Percentiles rank a stretch among this genome's conserved stretches.
Evolutionary conservation across 2,113 vertebrate genomes (phyloP).

Genomic region (Hyaena hyaena): DNA sequence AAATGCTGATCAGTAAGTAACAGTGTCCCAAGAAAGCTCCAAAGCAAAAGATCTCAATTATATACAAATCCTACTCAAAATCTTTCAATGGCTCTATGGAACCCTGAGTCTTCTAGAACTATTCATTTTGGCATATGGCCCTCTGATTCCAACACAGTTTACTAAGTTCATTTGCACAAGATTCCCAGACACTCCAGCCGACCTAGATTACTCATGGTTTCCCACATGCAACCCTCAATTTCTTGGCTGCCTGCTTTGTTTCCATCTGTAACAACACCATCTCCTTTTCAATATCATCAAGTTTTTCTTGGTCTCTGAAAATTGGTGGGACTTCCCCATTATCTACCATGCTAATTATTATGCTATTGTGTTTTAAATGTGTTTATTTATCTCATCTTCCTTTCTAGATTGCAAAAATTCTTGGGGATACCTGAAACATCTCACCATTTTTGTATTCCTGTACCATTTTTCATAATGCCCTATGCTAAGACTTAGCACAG

Average conservation of each 20-base stretch:
- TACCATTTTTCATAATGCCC: not conserved
- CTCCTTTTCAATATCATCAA: not conserved
- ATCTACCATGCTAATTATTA: not conserved
- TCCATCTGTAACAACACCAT: conserved; percentile 4
- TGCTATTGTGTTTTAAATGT: not conserved
- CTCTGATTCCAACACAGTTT: conserved; percentile 33
- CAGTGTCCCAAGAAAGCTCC: not conserved
- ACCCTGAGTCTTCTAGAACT: not conserved
- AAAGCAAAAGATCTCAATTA: not conserved
- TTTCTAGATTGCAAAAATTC: not conserved
- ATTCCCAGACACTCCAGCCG: conserved; percentile 35
- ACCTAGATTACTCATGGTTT: conserved; percentile 44
- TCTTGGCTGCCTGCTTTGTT: conserved; percentile 32
- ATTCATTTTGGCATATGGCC: not conserved
- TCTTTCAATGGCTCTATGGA: not conserved
- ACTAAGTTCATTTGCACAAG: conserved; percentile 44
- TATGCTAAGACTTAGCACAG: not conserved
- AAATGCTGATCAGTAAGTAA: not conserved
- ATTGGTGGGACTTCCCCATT: not conserved
- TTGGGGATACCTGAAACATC: not conserved
- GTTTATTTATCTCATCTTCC: not conserved
- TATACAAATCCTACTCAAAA: not conserved
- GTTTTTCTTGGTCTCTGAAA: not conserved
- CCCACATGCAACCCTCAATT: not conserved
- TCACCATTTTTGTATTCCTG: not conserved